Percentiles rank a stretch among this genome's conserved stretches.
Conservation (phyloP, 2,888 invertebrate genomes). For the Mythimna loreyi region DNA sequence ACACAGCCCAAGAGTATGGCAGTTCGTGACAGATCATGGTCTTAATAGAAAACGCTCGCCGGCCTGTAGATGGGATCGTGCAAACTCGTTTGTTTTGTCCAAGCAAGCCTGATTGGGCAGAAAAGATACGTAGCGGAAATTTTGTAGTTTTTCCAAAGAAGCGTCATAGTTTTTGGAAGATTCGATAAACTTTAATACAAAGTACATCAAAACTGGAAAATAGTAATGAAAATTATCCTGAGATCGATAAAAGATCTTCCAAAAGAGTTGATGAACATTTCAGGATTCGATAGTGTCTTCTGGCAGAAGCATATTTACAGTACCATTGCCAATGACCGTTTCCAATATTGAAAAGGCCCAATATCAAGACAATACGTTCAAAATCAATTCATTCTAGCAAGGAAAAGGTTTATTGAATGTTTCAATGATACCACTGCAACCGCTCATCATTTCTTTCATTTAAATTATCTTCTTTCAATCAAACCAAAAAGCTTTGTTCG, state of each 20-base stretch:
- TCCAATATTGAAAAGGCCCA: background rate
- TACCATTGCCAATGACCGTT: background rate
- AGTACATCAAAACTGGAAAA: too few relatives aligned
- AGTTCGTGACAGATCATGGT: slow-evolving; percentile 67
- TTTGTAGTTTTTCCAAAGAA: background rate
- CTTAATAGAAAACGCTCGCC: slow-evolving; percentile 62
- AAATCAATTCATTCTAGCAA: background rate
- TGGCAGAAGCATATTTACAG: background rate
- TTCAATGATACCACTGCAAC: background rate
- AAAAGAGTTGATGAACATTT: background rate
- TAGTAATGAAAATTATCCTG: background rate
- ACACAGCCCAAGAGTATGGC: slow-evolving; percentile 58
- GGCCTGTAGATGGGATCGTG: slow-evolving; percentile 32
- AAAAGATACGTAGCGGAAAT: background rate
- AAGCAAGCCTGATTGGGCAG: slow-evolving; percentile 8
- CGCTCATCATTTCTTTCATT: slow-evolving; percentile 5
- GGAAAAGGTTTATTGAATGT: background rate
- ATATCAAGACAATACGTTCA: background rate
- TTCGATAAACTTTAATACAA: too few relatives aligned
- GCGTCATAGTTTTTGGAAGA: too few relatives aligned
- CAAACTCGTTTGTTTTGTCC: slow-evolving; percentile 44
- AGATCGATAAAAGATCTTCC: background rate
- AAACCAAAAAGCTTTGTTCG: slow-evolving; percentile 21
- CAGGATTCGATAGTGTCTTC: background rate
- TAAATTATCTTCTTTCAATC: slow-evolving; percentile 29